Conservation (phyloP, 2,113 vertebrate genomes). For the zebrafish (Danio rerio) region DNA sequence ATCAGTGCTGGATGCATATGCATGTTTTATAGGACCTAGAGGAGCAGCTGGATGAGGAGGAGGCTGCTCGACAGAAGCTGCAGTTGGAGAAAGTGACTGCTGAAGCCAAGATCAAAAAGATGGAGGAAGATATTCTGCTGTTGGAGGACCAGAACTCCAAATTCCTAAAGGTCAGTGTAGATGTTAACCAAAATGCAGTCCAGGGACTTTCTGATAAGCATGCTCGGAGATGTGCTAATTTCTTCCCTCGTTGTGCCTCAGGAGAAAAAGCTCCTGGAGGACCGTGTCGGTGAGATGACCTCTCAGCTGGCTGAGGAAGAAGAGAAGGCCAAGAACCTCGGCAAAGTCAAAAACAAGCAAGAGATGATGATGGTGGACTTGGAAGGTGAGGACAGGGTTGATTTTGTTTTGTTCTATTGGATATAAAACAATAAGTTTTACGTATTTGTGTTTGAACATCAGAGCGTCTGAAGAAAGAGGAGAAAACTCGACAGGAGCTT, state of each 20-base stretch:
- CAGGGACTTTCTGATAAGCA: background rate
- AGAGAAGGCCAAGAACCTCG: slow-evolving; percentile 95
- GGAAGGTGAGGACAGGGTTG: slow-evolving; percentile 83
- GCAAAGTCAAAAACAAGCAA: slow-evolving; percentile 97
- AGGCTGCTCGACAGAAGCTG: slow-evolving; percentile 94
- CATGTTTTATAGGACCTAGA: slow-evolving; percentile 85
- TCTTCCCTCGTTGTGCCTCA: slow-evolving; percentile 56
- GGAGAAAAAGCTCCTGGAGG: slow-evolving; percentile 97
- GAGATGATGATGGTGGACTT: slow-evolving; percentile 98
- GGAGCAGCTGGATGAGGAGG: slow-evolving; percentile 96
- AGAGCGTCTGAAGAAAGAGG: slow-evolving; percentile 98
- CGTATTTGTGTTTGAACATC: slow-evolving; percentile 14
- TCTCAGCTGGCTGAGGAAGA: slow-evolving; percentile 95
- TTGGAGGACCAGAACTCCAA: slow-evolving; percentile 98
- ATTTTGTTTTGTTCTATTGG: background rate
- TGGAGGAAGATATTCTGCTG: slow-evolving; percentile 95
- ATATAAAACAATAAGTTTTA: background rate
- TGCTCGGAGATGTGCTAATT: background rate
- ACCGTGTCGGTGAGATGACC: slow-evolving; percentile 90
- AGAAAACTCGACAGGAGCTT: slow-evolving; percentile 94
- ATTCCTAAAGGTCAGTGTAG: slow-evolving; percentile 88
- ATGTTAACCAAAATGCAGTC: background rate
- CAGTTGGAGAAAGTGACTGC: slow-evolving; percentile 98
- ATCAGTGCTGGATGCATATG: background rate
- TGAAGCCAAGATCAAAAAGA: slow-evolving; percentile 97